These are phyloP conservation scores for Anodontia alba DNA, from an alignment of 2,888 invertebrate genomes.

Conservation along the genomic window DNA sequence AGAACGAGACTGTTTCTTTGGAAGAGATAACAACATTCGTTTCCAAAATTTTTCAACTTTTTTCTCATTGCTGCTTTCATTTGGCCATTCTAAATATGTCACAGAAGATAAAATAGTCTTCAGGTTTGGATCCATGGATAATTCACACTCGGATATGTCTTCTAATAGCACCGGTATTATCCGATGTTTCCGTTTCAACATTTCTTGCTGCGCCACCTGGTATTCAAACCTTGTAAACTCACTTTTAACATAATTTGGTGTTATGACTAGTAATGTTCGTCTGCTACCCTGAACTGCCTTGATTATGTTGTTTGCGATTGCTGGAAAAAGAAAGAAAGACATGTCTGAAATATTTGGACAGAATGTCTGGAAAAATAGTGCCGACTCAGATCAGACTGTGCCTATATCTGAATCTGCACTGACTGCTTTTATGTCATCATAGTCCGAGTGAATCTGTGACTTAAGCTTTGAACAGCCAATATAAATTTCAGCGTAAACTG, in stretches of 20 bases:
- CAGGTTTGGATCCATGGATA: conserved; percentile 65
- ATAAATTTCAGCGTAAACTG: too few relatives aligned
- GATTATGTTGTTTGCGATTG: conserved; percentile 74
- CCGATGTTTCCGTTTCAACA: conserved; percentile 71
- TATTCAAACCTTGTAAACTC: conserved; percentile 76
- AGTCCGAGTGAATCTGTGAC: background rate
- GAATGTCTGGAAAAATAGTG: too few relatives aligned
- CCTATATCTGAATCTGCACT: too few relatives aligned
- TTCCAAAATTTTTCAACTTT: conserved; percentile 70
- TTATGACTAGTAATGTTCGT: conserved; percentile 68
- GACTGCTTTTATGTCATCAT: background rate
- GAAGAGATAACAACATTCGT: conserved; percentile 66
- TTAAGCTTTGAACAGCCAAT: too few relatives aligned
- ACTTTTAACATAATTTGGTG: conserved; percentile 68
- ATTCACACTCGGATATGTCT: conserved; percentile 58
- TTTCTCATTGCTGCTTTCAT: conserved; percentile 42
- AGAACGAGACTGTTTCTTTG: conserved; percentile 54
- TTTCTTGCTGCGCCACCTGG: conserved; percentile 75
- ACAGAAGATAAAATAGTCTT: conserved; percentile 66
- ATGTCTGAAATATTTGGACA: too few relatives aligned
- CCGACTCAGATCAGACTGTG: too few relatives aligned
- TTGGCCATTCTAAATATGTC: conserved; percentile 71
- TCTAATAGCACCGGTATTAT: conserved; percentile 74
- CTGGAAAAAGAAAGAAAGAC: conserved; percentile 57
- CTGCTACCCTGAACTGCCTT: conserved; percentile 69